Base-by-base conservation (phyloP, 2,113 vertebrate species). In the Rhinoderma darwinii region DNA sequence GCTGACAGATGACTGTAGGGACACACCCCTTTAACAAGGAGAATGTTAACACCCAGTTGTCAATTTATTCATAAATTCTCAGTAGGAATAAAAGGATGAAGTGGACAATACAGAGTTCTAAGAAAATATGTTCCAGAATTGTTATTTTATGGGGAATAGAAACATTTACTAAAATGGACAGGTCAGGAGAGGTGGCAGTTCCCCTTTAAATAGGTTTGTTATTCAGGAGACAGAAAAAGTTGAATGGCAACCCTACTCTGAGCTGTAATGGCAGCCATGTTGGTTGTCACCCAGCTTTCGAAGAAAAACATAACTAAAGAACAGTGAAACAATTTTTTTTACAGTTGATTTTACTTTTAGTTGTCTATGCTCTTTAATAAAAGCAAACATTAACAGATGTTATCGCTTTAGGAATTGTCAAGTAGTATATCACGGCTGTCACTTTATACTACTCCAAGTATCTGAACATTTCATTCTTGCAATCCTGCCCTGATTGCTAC, bases 401-500 rank as follows among this genome's bases (percentile, higher is more conserved):
- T 37, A 82, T 30, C 35, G 41, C 14, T 4, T 18, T 41, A 84
- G 11, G 22, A 27, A 54, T 8, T 10, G n/a, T 47, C 43, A 47
- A 22, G 12, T 2, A 20, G 20, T n/a, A 66, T 82, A n/a, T 39
- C 11, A 18, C 63, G 22, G 37, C 27, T 18, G 14, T 72, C 30
- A 50, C 63, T 83, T 37, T 70, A 47, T 35, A 20, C n/a, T 32
- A 7, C 10, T 12, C n/a, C 8, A 15, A 44, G 41, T 10, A 68
- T 82, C 5, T 50, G 61, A 66, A 50, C 27, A 37, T 83, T 11
- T 74, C 68, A 84, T 74, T 73, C 43, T 32, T 75, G 82, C 35
- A 75, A 66, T 77, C 47, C 30, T 85, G 39, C 73, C 41, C 35
- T 61, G 54, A 47, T 68, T 54, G 76, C 11, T 37, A 0, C 30